Evolutionary conservation across 2,888 invertebrate genomes (phyloP).

Genomic region (Scaptomyza parva): DNA sequence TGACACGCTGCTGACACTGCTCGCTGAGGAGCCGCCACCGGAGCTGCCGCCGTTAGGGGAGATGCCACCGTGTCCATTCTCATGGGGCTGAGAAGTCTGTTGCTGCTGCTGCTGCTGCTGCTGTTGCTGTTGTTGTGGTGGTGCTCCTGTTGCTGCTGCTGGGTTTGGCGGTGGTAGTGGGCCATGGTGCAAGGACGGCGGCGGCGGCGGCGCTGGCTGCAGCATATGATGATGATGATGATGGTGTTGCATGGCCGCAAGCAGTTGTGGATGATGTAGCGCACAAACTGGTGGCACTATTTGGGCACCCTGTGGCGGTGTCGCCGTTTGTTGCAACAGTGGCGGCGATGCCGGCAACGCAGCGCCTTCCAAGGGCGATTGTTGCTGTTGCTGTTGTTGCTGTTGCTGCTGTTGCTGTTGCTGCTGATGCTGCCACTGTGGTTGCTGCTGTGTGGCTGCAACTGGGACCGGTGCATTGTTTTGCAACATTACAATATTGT

Average conservation of each 20-base stretch:
- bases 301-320: constrained; percentile 82
- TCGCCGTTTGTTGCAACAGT: constrained; percentile 80
- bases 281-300: constrained; percentile 83
- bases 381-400: constrained; percentile 67
- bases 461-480: constrained; percentile 49
- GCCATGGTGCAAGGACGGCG: constrained; percentile 28
- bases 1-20: constrained; percentile 71
- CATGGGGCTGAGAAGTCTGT: constrained; percentile 56
- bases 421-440: constrained; percentile 56
- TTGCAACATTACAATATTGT: constrained; percentile 68
- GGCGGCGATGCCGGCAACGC: constrained; percentile 83
- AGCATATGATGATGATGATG: constrained; percentile 67
- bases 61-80: constrained; percentile 72
- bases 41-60: constrained; percentile 57
- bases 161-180: constrained; percentile 54
- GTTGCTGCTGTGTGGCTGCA: constrained; percentile 56
- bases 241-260: constrained; percentile 83
- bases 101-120: constrained; percentile 56
- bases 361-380: constrained; percentile 79
- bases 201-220: constrained; percentile 45
- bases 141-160: constrained; percentile 52
- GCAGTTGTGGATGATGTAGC: constrained; percentile 81
- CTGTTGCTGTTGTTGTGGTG: constrained; percentile 45
- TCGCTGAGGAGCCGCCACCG: constrained; percentile 75
- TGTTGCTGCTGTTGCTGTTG: constrained; percentile 58